Conservation (phyloP, 1,140 invertebrate species). For the Kradibia gibbosae region DNA sequence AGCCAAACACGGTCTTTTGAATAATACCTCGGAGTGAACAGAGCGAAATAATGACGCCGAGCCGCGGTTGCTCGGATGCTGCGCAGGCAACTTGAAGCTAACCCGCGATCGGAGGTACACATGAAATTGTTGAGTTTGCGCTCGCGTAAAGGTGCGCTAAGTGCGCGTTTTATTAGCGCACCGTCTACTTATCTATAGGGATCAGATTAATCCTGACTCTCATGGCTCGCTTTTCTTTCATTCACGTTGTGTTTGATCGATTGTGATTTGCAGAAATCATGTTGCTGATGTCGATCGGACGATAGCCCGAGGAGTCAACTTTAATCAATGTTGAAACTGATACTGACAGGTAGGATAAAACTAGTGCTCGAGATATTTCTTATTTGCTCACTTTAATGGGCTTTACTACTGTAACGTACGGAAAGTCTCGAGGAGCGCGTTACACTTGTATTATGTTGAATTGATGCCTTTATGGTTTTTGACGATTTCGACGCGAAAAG, state of each 20-base stretch:
- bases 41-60: background rate
- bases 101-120: too few species aligned
- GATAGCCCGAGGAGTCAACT: background rate
- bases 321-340: constrained; percentile 3
- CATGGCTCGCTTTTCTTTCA: background rate
- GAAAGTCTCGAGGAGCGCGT: background rate
- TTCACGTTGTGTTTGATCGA: background rate
- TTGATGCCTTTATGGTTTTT: background rate
- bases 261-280: background rate
- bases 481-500: background rate
- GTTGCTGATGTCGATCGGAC: background rate
- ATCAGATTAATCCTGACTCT: background rate
- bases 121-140: background rate
- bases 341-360: background rate
- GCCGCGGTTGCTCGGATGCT: background rate
- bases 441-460: background rate
- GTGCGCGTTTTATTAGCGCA: background rate
- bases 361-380: background rate
- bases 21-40: background rate
- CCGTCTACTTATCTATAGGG: background rate
- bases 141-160: background rate
- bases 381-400: too few species aligned
- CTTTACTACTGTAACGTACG: too few species aligned
- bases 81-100: background rate
- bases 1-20: background rate